phyloP scores from a whole-genome alignment of 2,113 vertebrate species.

The Charadrius vociferus region DNA sequence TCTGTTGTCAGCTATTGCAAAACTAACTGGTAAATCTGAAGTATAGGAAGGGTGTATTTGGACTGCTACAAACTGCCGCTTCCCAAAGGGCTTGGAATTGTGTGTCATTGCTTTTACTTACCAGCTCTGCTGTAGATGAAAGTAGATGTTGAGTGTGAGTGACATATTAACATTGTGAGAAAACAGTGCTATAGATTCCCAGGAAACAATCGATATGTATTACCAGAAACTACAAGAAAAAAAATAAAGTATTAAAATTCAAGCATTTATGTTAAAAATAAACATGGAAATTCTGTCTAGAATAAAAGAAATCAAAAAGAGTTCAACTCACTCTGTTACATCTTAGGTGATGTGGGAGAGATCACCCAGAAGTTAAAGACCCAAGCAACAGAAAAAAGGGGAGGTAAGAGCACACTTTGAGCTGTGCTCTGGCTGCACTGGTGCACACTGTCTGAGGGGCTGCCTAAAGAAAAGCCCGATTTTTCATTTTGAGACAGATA shows the following conservation, averaged over 20 bases:
- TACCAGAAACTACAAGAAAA: neutral
- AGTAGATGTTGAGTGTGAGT: neutral
- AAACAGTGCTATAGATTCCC: neutral
- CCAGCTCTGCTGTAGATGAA: neutral
- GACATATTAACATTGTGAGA: neutral
- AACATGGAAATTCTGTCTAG: neutral
- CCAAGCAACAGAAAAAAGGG: neutral
- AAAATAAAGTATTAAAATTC: neutral
- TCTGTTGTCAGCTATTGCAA: too few relatives aligned
- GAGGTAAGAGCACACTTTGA: neutral
- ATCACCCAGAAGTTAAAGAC: neutral
- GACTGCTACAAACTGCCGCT: too few relatives aligned
- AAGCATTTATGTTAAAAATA: neutral
- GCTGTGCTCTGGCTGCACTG: neutral
- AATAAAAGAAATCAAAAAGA: neutral
- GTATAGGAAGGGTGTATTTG: too few relatives aligned
- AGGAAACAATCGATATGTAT: neutral
- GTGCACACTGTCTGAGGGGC: neutral
- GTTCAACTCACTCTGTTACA: rapidly evolving
- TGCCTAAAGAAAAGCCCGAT: neutral
- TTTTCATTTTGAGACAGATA: neutral
- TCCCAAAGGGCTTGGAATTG: too few relatives aligned
- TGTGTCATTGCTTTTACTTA: too few relatives aligned
- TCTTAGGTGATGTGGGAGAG: neutral
- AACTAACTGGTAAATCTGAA: too few relatives aligned